Base-by-base conservation (phyloP, 2,888 invertebrate species). In the Tenodera sinensis region DNA sequence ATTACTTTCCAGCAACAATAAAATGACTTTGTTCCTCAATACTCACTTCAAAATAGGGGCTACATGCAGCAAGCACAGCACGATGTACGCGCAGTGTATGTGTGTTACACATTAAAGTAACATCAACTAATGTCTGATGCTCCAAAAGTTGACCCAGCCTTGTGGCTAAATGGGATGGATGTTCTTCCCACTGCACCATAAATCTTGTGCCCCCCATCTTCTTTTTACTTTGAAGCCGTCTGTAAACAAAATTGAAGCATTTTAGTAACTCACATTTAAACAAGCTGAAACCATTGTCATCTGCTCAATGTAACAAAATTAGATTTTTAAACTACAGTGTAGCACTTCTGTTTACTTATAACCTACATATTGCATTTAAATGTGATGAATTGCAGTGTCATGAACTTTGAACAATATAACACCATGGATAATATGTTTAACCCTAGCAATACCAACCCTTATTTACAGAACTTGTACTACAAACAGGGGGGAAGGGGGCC, bases 1-100 rank as follows among this genome's bases (percentile, higher is more conserved):
- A 42, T 42, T 42, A 1, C 12, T 12, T 42, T 42, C 42, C 0
- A 6, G 9, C 34, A 34, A 34, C 12, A 42, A 42, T 12, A 42
- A 34, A 42, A 42, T 42, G 0, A 42, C 25, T 71, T 71, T 54
- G 54, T 20, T 20, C 6, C 3, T 71, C 42, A 14, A 88, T 90
- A 92, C 92, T 93, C 94, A 96, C 96, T 94, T 96, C 95, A 93
- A 96, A 96, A 92, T 96, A 96, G 84, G 95, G 95, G 93, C 96
- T 96, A 92, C 95, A 96, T 15, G 96, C 96, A 89, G 96, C 96
- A 90, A 97, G 94, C 90, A 97, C 96, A 90, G 96, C 95, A 93
- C 96, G 96, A 92, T 97, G 96, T 85, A 96, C 96, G 92, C 96
- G 95, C 91, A 97, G 94, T 91, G 96, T 96, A 92, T 96, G 96